These are phyloP conservation scores for Sesia bembeciformis DNA, from an alignment of 2,888 invertebrate species.

Conservation along the genomic window DNA sequence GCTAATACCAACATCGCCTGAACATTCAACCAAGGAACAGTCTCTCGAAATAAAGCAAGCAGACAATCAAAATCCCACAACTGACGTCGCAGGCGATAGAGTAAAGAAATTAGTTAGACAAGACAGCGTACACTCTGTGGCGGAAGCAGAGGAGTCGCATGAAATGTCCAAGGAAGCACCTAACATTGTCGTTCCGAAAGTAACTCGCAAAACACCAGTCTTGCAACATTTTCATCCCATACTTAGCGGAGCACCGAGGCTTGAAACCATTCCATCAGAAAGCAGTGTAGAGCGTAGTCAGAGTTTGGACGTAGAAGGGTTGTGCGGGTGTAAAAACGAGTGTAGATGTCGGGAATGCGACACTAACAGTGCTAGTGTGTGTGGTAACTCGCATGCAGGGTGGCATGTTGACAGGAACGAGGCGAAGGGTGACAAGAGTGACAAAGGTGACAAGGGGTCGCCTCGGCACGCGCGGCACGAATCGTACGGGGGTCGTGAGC, in stretches of 20 bases:
- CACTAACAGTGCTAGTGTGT: slow-evolving; percentile 67
- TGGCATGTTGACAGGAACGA: slow-evolving; percentile 63
- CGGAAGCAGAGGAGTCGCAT: slow-evolving; percentile 25
- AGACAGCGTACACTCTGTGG: slow-evolving; percentile 48
- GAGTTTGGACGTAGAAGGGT: slow-evolving; percentile 43
- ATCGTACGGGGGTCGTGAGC: slow-evolving; percentile 66
- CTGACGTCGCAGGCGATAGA: neutral
- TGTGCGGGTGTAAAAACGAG: slow-evolving; percentile 13
- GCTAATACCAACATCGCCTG: slow-evolving; percentile 52
- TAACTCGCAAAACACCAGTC: slow-evolving; percentile 34
- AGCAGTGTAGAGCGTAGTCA: slow-evolving; percentile 42
- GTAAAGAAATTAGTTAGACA: slow-evolving; percentile 40
- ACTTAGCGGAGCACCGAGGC: slow-evolving; percentile 37
- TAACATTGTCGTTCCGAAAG: slow-evolving; percentile 31
- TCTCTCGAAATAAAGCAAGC: slow-evolving; percentile 58
- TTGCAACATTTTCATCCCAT: slow-evolving; percentile 53
- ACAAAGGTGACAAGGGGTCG: slow-evolving; percentile 45
- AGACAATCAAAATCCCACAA: slow-evolving; percentile 32
- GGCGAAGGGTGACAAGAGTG: slow-evolving; percentile 31
- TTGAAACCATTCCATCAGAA: slow-evolving; percentile 66
- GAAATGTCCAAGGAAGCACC: slow-evolving; percentile 49
- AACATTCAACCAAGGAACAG: slow-evolving; percentile 27
- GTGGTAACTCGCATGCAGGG: slow-evolving; percentile 73
- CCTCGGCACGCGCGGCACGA: slow-evolving; percentile 72
- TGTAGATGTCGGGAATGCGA: slow-evolving; percentile 17